Evolutionary conservation across 2,113 vertebrate species (phyloP), one percentile per base, ranked within the genome.

Genomic region (Andinoacara biseriatus): DNA sequence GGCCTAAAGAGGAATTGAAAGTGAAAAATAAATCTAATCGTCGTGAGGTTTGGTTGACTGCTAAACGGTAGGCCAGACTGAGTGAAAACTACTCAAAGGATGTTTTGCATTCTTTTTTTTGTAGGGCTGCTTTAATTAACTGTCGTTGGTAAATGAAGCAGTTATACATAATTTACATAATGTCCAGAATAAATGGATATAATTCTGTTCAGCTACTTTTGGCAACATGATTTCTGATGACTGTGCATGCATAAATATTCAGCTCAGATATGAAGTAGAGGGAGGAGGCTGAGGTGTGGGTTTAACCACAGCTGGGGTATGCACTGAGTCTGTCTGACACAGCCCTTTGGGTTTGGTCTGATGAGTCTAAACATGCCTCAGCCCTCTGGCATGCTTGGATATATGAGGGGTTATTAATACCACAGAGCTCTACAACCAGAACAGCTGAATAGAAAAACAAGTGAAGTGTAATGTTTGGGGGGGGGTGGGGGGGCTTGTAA

Each of bases 291-390:
- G 82, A 81, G 54, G 52, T 52, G 81, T 85, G 86, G 84, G 60
- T 77, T 67, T 75, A 67, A 61, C 57, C 58, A 76, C 81, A 86
- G 76, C 80, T 85, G 54, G 67, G 26, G 60, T 67, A 49, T 80
- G 85, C 35, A 75, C 7, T 10, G 35, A 76, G 10, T 72, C 49
- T 61, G 29, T 60, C 80, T 69, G 8, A 46, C 57, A 5, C 29
- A 78, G 65, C 57, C 17, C 75, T 88, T 82, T 82, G 61, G 86
- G 89, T 89, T 90, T 80, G 89, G 89, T 82, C 87, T 43, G 88
- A 95, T 90, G 76, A 2, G 91, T 84, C 81, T 43, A 29, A 89
- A 91, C 92, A 92, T 26, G 94, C 80, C 79, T 80, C 0, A 35
- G 58, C 77, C 59, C 63, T 58, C 79, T 24, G 75, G 75, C 88